Conservation (phyloP, 2,113 vertebrate species). For the Lepus timidus region DNA sequence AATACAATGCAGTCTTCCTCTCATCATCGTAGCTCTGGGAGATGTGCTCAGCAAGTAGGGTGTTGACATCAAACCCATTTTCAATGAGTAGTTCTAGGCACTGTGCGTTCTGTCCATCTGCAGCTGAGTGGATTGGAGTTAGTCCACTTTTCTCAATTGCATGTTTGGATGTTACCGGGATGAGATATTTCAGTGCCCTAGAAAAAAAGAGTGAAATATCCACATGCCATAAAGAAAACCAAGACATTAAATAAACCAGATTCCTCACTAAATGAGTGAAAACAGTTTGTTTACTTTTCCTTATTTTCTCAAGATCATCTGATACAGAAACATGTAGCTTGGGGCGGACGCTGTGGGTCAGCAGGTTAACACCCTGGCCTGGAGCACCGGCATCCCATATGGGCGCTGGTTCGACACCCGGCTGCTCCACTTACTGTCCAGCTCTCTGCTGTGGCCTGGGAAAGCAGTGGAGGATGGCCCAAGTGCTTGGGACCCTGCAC, state of each 20-base stretch:
- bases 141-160: conserved; percentile 90
- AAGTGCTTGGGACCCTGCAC: no score
- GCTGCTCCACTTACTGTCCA: no score
- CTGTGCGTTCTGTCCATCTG: conserved; percentile 90
- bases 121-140: conserved; percentile 92
- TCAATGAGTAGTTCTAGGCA: conserved; percentile 92
- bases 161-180: conserved; percentile 89
- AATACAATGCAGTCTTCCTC: conserved; percentile 90
- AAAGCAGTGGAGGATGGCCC: no score
- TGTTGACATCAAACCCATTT: conserved; percentile 91
- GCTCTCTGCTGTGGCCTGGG: no score
- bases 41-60: conserved; percentile 88
- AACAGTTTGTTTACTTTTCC: neutral
- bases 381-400: no score
- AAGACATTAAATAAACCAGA: conserved; percentile 1
- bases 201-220: conserved; percentile 43
- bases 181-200: conserved; percentile 92
- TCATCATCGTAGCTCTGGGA: conserved; percentile 91
- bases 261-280: neutral
- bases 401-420: no score
- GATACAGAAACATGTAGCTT: neutral
- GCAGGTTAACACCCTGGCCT: no score
- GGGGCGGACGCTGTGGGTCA: no score
- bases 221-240: neutral
- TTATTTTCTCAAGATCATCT: conserved; percentile 1